phyloP scores from a whole-genome alignment of 2,797 vertebrate species.

The Vespertilio murinus region DNA sequence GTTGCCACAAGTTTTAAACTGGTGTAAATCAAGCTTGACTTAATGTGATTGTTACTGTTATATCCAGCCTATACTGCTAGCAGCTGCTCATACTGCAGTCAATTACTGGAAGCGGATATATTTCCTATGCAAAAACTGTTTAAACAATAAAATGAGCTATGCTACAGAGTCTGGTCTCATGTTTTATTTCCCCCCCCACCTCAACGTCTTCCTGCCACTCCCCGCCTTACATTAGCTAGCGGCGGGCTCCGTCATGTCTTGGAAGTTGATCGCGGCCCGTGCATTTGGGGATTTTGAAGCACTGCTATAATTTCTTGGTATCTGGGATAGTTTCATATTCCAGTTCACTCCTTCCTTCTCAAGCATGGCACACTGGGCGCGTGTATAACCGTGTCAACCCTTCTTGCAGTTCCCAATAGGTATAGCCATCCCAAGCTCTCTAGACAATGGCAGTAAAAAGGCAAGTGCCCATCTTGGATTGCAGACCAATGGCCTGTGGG shows the following conservation, averaged over 20 bases:
- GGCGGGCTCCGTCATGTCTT: constrained; percentile 49
- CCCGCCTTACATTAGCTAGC: neutral
- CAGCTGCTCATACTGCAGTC: constrained; percentile 99
- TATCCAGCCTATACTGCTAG: constrained; percentile 99
- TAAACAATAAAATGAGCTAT: constrained; percentile 99
- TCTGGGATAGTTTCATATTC: neutral
- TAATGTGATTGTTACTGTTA: constrained; percentile 99
- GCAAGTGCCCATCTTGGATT: constrained; percentile 3
- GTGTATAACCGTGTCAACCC: neutral
- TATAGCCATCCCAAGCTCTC: neutral
- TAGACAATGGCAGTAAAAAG: neutral
- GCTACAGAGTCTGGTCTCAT: constrained; percentile 90
- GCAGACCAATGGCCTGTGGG: constrained; percentile 12
- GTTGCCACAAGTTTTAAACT: constrained; percentile 99
- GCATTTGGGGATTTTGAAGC: neutral
- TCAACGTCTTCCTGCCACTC: constrained; percentile 6
- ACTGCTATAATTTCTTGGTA: neutral
- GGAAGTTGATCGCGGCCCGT: constrained; percentile 56
- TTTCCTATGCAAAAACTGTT: constrained; percentile 99
- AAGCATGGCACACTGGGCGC: neutral
- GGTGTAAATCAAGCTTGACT: constrained; percentile 99
- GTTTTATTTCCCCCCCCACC: constrained; percentile 80
- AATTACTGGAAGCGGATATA: constrained; percentile 99
- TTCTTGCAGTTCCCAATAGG: neutral
- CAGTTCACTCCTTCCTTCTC: neutral